phyloP scores from a whole-genome alignment of 2,113 vertebrate species.

The Oriolus oriolus region DNA sequence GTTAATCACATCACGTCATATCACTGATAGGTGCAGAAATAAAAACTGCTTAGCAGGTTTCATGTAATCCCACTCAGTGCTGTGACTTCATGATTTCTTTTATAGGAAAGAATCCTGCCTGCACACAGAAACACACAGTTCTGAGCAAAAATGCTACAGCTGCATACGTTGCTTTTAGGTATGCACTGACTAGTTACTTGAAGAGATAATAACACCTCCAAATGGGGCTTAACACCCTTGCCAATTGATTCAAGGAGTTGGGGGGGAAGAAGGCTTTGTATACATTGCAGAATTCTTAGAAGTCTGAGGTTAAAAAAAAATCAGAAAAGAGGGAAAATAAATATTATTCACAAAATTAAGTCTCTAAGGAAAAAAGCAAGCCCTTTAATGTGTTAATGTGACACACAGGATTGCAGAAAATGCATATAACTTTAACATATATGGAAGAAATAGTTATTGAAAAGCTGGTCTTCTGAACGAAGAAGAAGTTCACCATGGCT shows the following conservation, averaged over 20 bases:
- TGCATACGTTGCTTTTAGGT: background rate
- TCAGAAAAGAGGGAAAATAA: background rate
- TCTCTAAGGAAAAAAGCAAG: background rate
- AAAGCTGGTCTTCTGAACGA: background rate
- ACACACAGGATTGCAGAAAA: background rate
- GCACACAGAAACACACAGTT: background rate
- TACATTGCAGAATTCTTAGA: background rate
- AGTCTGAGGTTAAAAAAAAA: background rate
- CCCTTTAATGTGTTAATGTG: background rate
- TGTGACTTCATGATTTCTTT: background rate
- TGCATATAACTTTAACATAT: background rate
- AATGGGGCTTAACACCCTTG: background rate
- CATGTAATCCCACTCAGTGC: background rate
- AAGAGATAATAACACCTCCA: background rate
- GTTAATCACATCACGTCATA: background rate
- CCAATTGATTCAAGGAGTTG: background rate
- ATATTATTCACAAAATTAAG: background rate
- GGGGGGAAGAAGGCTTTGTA: background rate
- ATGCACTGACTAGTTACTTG: background rate
- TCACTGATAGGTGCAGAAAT: background rate
- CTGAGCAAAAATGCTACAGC: background rate
- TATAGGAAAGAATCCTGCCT: background rate
- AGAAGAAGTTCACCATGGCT: background rate
- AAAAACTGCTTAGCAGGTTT: background rate
- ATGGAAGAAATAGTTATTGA: background rate